phyloP scores from a whole-genome alignment of 2,888 invertebrate species.

The Seira ritae region DNA sequence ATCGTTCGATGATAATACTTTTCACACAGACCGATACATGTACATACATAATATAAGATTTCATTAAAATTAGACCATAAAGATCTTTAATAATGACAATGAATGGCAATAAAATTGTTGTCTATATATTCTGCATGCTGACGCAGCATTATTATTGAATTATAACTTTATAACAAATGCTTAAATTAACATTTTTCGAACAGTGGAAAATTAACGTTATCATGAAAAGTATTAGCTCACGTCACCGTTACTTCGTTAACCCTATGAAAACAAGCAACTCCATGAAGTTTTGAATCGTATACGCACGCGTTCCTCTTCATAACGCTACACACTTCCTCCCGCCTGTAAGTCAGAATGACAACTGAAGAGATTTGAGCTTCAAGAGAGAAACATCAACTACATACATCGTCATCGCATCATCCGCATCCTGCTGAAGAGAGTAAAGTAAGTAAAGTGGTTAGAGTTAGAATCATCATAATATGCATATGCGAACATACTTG shows the following conservation, averaged over 20 bases:
- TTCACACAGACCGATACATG: too few species aligned
- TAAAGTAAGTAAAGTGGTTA: not conserved
- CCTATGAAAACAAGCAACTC: not conserved
- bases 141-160: not conserved
- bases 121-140: too few species aligned
- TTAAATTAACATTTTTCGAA: too few species aligned
- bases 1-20: too few species aligned
- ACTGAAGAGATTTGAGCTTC: constrained; percentile 33
- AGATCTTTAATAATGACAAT: too few species aligned
- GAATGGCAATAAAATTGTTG: too few species aligned
- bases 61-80: too few species aligned
- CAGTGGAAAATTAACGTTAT: too few species aligned
- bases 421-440: not conserved
- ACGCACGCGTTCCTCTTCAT: constrained; percentile 15
- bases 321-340: constrained; percentile 43
- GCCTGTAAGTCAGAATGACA: constrained; percentile 54
- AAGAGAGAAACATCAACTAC: constrained; percentile 29
- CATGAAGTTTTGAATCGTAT: constrained; percentile 13
- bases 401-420: too few species aligned
- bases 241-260: not conserved
- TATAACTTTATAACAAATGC: too few species aligned
- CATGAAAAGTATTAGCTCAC: too few species aligned
- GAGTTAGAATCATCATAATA: not conserved
- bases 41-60: too few species aligned
- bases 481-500: not conserved